Evolutionary conservation across 92 coral and sea anemone species (phyloP), one percentile per base, ranked within the genome.

Genomic region (Paramuricea clavata): DNA sequence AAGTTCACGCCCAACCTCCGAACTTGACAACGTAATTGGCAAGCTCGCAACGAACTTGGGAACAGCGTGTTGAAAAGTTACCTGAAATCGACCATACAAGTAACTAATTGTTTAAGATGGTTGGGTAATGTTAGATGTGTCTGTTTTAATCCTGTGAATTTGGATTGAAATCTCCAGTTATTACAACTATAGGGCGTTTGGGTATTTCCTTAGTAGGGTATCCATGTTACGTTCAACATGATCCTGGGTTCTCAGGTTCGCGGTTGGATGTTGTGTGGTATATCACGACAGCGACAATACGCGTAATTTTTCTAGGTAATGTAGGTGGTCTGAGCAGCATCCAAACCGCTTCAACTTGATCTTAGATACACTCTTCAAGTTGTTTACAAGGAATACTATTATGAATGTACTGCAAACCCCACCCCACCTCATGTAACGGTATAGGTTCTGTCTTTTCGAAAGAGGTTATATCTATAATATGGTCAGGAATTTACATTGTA

Each of bases 151-250:
- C n/a, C n/a, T n/a, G n/a, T n/a, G n/a, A 9, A n/a, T n/a, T n/a
- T n/a, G n/a, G n/a, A n/a, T n/a, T n/a, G n/a, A n/a, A n/a, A n/a
- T n/a, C n/a, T n/a, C n/a, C n/a, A n/a, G n/a, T n/a, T n/a, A n/a
- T n/a, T n/a, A n/a, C n/a, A n/a, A n/a, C n/a, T n/a, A n/a, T n/a
- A 70, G 43, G 41, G 76, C 76, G 42, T 70, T 70, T 70, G 76
- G 76, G 11, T 70, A 33, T 70, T 70, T 70, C 28, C n/a, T 25
- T 33, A 70, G 76, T 70, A 70, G 23, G 25, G 25, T 70, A 70
- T 70, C 76, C 41, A 70, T n/a, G 42, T 70, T 70, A 15, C 76
- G 44, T 70, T 70, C 42, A 70, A 70, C 28, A 32, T 70, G 76
- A 17, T 70, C 23, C 28, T 16, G 2, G 12, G 11, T 70, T 70